Base-by-base conservation (phyloP, 2,113 vertebrate genomes). In the Conger conger region DNA sequence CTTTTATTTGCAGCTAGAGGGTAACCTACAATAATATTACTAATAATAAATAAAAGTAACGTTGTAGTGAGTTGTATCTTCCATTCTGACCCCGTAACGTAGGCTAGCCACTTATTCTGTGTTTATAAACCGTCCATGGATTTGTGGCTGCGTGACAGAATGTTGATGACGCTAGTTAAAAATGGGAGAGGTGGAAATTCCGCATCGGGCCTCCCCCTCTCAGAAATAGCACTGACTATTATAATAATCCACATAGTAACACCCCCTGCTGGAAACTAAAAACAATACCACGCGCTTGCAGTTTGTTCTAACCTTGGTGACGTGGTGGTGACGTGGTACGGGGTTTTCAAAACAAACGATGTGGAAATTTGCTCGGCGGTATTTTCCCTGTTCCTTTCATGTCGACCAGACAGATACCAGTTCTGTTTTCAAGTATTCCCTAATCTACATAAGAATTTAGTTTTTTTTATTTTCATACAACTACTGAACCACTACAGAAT, bases 201-300 rank as follows among this genome's bases (percentile, higher is more conserved):
- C 81, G 81, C 16, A 45, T n/a, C 40, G n/a, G 37, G 63, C 17
- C 60, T 83, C 83, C 54, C 20, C 53, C n/a, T n/a, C 50, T 30
- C 27, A n/a, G 37, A 84, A 17, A 57, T 33, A 80, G 77, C 20
- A 33, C 30, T 9, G 27, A 13, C n/a, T 73, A n/a, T 73, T 30
- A 30, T 73, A 73, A 73, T 73, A 73, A 73, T 33, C 27, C 68
- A n/a, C 20, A n/a, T 73, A 2, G 27, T 27, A 85, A 83, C 86
- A 80, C 90, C 92, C 92, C 78, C 94, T 92, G 83, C 79, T 90
- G 93, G 90, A n/a, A 80, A 76, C 54, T 42, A 60, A 76, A 76
- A 80, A 38, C 15, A 68, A 76, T 38, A 50, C 68, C 45, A 78
- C 40, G 9, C 5, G 3, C 60, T 18, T 37, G 23, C 38, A 36